Percentiles rank a stretch among this genome's conserved stretches.
These are phyloP conservation scores for Etheostoma cragini DNA, from an alignment of 2,113 vertebrate species.

Conservation along the genomic window DNA sequence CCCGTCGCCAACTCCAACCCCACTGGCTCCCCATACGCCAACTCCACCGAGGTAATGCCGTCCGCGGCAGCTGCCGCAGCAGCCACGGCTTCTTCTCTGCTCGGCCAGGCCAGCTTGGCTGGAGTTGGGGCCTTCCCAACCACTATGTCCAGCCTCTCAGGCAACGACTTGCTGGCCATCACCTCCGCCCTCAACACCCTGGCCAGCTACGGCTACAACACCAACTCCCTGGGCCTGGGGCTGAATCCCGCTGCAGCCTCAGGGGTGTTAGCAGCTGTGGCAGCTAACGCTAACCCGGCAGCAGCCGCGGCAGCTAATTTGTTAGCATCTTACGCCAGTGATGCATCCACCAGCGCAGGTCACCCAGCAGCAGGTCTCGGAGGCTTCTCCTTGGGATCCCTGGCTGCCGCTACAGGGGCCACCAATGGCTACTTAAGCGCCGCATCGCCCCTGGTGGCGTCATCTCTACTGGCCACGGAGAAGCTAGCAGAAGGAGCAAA, in stretches of 20 bases:
- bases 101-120: constrained; percentile 89
- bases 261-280: constrained; percentile 90
- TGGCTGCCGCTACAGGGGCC: constrained; percentile 88
- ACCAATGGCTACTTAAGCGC: constrained; percentile 93
- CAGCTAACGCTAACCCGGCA: constrained; percentile 91
- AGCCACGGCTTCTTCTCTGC: constrained; percentile 88
- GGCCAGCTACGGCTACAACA: constrained; percentile 96
- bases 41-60: constrained; percentile 90
- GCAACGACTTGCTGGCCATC: constrained; percentile 93
- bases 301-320: constrained; percentile 92
- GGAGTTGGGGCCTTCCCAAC: constrained; percentile 90
- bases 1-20: constrained; percentile 96
- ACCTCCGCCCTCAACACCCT: constrained; percentile 94
- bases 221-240: constrained; percentile 92
- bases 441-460: constrained; percentile 88
- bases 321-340: constrained; percentile 91
- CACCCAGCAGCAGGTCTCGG: constrained; percentile 85
- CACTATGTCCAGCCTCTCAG: constrained; percentile 91
- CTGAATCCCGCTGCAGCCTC: constrained; percentile 92
- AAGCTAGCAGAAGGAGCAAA: constrained; percentile 91
- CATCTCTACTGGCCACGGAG: constrained; percentile 90
- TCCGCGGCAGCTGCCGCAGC: constrained; percentile 86
- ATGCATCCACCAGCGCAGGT: constrained; percentile 85
- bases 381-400: constrained; percentile 89
- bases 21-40: constrained; percentile 95